phyloP scores from a whole-genome alignment of 2,113 vertebrate genomes.

The Bos javanicus region DNA sequence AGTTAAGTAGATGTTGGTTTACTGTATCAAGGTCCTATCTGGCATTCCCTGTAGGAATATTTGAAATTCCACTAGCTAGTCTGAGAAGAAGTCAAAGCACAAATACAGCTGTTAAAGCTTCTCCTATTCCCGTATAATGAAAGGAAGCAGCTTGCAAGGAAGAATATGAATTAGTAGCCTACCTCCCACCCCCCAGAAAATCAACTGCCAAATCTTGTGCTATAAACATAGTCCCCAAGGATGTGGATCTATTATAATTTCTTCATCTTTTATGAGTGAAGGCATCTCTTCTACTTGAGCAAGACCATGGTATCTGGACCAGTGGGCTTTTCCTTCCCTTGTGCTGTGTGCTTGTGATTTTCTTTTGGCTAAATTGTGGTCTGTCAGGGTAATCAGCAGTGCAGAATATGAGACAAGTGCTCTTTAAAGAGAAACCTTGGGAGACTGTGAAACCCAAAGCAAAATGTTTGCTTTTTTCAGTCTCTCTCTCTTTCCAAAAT shows the following conservation, averaged over 20 bases:
- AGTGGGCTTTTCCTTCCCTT: conserved; percentile 17
- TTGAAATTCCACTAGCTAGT: conserved; percentile 37
- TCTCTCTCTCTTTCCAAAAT: conserved; percentile 58
- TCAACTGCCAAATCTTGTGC: conserved; percentile 15
- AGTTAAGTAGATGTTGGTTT: conserved; percentile 32
- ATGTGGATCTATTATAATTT: conserved; percentile 50
- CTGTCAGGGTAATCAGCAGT: conserved; percentile 36
- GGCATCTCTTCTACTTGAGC: conserved; percentile 25
- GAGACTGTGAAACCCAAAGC: conserved; percentile 51
- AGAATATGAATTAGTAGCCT: not conserved
- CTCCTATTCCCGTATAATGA: not conserved
- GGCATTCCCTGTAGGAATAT: conserved; percentile 29
- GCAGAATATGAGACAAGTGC: not conserved
- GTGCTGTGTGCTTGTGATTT: conserved; percentile 38
- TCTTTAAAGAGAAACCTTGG: not conserved
- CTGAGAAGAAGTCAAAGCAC: conserved; percentile 44
- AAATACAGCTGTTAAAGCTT: not conserved
- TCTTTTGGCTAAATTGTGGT: conserved; percentile 39
- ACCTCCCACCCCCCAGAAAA: not conserved
- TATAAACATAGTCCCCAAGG: conserved; percentile 20
- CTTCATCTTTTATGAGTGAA: conserved; percentile 33
- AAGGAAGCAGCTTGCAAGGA: conserved; percentile 34
- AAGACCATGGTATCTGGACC: conserved; percentile 31
- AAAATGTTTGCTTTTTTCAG: not conserved
- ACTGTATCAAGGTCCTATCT: not conserved